Base-by-base conservation (phyloP, 2,888 invertebrate species). In the Opisthograptis luteolata region DNA sequence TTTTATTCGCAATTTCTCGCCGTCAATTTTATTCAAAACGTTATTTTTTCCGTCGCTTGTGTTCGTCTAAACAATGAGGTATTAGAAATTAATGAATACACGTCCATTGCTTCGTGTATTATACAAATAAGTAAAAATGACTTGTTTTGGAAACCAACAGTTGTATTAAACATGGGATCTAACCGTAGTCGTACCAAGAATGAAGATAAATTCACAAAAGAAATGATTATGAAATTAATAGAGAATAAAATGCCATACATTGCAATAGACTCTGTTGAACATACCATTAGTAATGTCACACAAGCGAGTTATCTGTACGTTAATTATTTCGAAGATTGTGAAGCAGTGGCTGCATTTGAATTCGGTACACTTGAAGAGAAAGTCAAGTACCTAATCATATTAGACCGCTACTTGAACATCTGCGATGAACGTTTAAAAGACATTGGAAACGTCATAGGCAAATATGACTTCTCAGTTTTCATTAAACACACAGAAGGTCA, bases 401-500 rank as follows among this genome's bases (percentile, higher is more conserved):
- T 79, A 25, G 39, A 64, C 6, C 58, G 68, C 17, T 14, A 44
- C 24, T 19, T 44, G 7, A 28, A 51, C 17, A n/a, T 59, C 2
- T 68, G 64, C 37, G 7, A 36, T 1, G 19, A 43, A 6, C 44
- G 58, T 19, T 35, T 79, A n/a, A 17, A 62, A 37, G 40, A 48
- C 13, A 60, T 72, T 31, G 67, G 64, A 19, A 43, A 52, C 1
- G 20, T 42, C 2, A 40, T 76, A n/a, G 60, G 65, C 12, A 55
- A 62, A 37, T 58, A 62, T 45, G 73, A 79, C 24, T 61, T 78
- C 0, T 75, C 75, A 3, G 75, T 80, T 52, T 53, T 82, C 0
- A 27, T 71, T 5, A 62, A 55, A 34, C 54, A 68, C 44, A 14
- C 43, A 1, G 19, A 50, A 13, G 35, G 8, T 14, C 9, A 28